Conservation (phyloP, 2,113 vertebrate genomes). For the Nerophis lumbriciformis region DNA sequence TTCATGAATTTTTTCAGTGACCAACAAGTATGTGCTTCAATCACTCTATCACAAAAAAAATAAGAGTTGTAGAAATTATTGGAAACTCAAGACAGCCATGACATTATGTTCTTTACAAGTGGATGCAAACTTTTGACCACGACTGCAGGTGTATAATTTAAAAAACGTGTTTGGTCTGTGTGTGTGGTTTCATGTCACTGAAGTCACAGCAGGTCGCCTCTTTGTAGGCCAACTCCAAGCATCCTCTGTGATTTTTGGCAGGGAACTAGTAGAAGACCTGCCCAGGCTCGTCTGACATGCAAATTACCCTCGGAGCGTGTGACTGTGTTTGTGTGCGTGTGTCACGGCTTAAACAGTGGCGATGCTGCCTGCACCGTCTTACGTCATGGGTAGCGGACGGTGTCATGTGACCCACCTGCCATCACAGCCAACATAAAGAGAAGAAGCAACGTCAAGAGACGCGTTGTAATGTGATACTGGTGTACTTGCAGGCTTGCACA, state of each 20-base stretch:
- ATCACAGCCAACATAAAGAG: not conserved
- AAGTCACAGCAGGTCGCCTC: not conserved
- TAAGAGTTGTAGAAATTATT: no score
- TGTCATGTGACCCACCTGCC: not conserved
- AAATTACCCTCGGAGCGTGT: constrained; percentile 8
- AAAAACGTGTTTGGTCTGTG: no score
- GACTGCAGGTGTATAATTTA: no score
- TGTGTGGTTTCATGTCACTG: not conserved
- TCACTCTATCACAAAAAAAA: no score
- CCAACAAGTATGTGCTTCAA: no score
- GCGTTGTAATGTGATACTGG: no score
- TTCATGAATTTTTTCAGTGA: no score
- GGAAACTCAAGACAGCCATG: no score
- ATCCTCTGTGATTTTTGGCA: constrained; percentile 1
- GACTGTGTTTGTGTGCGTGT: not conserved
- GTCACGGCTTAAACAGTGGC: not conserved
- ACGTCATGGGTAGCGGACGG: constrained; percentile 26
- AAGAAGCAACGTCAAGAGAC: no score
- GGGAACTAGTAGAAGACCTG: constrained; percentile 19
- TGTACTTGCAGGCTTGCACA: no score
- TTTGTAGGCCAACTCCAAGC: not conserved
- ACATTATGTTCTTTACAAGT: no score
- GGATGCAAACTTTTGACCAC: no score
- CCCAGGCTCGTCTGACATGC: constrained; percentile 19
- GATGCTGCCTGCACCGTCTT: constrained; percentile 20